Evolutionary conservation across 2,113 vertebrate genomes (phyloP), one percentile per base, ranked within the genome.

Genomic region (Aspiorhynchus laticeps): DNA sequence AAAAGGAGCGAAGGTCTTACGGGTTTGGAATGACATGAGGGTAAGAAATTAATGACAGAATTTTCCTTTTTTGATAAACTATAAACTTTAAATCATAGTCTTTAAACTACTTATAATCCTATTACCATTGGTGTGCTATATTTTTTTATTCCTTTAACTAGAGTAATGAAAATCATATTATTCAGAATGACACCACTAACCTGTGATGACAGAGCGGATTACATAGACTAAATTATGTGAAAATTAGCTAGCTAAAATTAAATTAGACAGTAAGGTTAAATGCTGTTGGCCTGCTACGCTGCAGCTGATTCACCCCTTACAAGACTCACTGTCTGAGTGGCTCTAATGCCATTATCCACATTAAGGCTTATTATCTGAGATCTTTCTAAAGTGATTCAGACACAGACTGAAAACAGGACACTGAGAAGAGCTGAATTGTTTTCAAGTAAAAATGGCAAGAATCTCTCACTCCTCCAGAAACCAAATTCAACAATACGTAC

Each of bases 291-390:
- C n/a, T 14, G 17, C 38, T 28, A 61, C 4, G n/a, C 8, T 15
- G 19, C 84, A 63, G 7, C 31, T 61, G 31, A 15, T 48, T 43
- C 19, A 43, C 24, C 19, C 12, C 7, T 38, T 75, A 77, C 2
- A 53, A 17, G 26, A 17, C 51, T 56, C 51, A 9, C 21, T 61
- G 56, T 61, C 56, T 61, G 21, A 61, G 21, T n/a, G 31, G 24
- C 53, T 9, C 53, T 63, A 88, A 87, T 79, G 69, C 24, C 59
- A 75, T 88, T 86, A 89, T 91, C 78, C 67, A 87, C 69, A 84
- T 87, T 38, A 75, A 78, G 77, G 63, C 86, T 85, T 5, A 86
- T 85, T 5, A 86, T 41, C 48, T 79, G 24, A 80, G 81, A 80
- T 81, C 48, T 24, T 86, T 88, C 87, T 79, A 87, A 87, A 88